Evolutionary conservation across 2,797 vertebrate genomes (phyloP).

Genomic region (Mormyrops boulengeri): DNA sequence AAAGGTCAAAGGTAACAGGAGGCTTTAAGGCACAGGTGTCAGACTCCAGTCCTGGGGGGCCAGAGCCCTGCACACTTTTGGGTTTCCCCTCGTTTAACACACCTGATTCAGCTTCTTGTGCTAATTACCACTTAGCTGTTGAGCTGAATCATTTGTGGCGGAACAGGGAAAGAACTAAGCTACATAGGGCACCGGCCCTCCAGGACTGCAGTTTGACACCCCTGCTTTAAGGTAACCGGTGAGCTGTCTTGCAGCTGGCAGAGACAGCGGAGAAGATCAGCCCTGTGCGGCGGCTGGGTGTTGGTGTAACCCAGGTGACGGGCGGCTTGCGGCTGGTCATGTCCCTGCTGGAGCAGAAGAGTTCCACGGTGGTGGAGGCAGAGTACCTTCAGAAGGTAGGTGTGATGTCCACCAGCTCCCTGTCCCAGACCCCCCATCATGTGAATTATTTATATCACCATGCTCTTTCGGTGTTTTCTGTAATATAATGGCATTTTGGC

Average conservation of each 20-base stretch:
- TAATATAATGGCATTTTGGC: background rate
- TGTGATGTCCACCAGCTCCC: background rate
- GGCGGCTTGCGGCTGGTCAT: slow-evolving; percentile 67
- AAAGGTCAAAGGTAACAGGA: background rate
- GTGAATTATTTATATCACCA: background rate
- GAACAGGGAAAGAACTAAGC: no score
- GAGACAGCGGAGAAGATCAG: slow-evolving; percentile 48
- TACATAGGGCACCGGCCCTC: no score
- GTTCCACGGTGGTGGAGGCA: slow-evolving; percentile 67
- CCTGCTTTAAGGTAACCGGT: background rate
- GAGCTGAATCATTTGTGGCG: no score
- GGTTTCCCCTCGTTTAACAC: no score
- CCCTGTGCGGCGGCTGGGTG: slow-evolving; percentile 56
- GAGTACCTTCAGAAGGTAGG: slow-evolving; percentile 78
- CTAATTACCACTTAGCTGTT: no score
- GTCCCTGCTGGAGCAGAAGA: slow-evolving; percentile 69
- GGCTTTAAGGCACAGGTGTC: background rate
- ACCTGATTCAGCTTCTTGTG: no score
- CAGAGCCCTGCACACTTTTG: no score
- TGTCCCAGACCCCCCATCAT: background rate
- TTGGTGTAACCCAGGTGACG: slow-evolving; percentile 63
- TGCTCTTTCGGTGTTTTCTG: background rate
- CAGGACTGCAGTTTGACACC: no score
- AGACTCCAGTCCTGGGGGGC: no score
- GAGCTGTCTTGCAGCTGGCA: slow-evolving; percentile 8